A percentile compares a stretch with the other conserved stretches of the same genome.
These are phyloP conservation scores for Oreortyx pictus DNA, from an alignment of 2,797 vertebrate species.

Conservation along the genomic window DNA sequence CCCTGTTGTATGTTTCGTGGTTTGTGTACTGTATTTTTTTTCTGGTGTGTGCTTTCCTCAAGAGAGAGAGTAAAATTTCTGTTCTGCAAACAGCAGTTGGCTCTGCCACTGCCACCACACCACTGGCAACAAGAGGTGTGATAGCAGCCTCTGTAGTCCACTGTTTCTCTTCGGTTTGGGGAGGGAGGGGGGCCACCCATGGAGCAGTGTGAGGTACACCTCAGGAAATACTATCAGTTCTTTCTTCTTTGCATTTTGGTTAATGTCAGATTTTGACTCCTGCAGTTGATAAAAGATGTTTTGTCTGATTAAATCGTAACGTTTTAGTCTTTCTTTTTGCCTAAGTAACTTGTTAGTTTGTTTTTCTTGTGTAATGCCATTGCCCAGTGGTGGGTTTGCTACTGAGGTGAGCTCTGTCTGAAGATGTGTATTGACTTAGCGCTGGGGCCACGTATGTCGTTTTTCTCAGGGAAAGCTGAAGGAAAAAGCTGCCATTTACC, in stretches of 20 bases:
- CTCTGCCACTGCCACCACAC: neutral
- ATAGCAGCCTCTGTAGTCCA: neutral
- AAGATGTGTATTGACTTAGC: neutral
- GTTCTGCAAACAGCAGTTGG: neutral
- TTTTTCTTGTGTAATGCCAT: neutral
- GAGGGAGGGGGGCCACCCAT: neutral
- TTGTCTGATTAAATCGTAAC: neutral
- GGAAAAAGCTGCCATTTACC: neutral
- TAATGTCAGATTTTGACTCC: neutral
- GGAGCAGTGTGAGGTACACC: neutral
- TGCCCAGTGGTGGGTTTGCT: neutral
- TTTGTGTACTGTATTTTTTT: neutral
- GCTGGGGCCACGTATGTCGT: neutral
- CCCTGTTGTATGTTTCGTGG: neutral
- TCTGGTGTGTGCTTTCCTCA: neutral
- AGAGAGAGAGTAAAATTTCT: neutral
- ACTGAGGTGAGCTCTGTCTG: slow-evolving; percentile 6
- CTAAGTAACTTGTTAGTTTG: neutral
- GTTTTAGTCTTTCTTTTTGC: neutral
- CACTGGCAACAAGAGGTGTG: neutral
- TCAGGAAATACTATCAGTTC: rapidly evolving
- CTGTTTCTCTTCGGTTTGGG: neutral
- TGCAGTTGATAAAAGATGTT: neutral
- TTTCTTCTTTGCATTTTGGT: neutral
- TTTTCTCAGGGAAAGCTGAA: neutral